Percentiles rank a stretch among this genome's conserved stretches.
These are phyloP conservation scores for Actinopyga echinites DNA, from an alignment of 53 echinoderm and acorn worm genomes.

Conservation along the genomic window DNA sequence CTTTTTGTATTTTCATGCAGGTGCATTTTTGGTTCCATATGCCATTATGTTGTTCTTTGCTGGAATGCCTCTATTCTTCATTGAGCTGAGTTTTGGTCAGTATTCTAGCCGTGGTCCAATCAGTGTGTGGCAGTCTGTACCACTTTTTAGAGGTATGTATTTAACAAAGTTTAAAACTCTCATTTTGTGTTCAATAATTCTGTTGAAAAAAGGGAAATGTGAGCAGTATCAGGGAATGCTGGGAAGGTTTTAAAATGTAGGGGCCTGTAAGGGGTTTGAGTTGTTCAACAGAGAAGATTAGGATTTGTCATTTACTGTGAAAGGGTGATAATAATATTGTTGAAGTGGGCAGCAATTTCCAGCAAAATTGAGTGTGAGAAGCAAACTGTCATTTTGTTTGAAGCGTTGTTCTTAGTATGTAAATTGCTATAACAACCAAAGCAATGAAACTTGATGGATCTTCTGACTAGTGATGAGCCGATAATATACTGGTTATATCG, in stretches of 20 bases:
- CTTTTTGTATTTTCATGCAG: slow-evolving; percentile 40
- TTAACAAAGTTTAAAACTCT: too few relatives aligned
- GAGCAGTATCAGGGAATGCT: neutral
- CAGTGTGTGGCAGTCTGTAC: slow-evolving; percentile 87
- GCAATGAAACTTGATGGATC: too few relatives aligned
- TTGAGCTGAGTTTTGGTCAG: slow-evolving; percentile 90
- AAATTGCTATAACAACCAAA: too few relatives aligned
- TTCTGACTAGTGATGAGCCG: too few relatives aligned
- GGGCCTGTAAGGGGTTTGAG: neutral
- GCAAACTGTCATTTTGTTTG: too few relatives aligned
- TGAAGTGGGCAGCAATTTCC: too few relatives aligned
- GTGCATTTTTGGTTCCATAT: slow-evolving; percentile 80
- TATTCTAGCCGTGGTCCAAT: slow-evolving; percentile 95
- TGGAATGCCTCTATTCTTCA: slow-evolving; percentile 87
- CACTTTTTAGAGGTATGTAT: slow-evolving; percentile 82
- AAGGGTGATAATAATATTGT: too few relatives aligned
- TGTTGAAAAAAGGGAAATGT: neutral
- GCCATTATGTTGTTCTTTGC: slow-evolving; percentile 89
- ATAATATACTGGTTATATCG: too few relatives aligned
- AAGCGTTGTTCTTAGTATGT: too few relatives aligned
- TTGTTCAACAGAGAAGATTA: too few relatives aligned
- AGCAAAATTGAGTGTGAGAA: too few relatives aligned
- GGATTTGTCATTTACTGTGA: too few relatives aligned
- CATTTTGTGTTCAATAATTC: neutral
- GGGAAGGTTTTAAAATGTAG: neutral